These are phyloP conservation scores for Drosophila seguyi DNA, from an alignment of 1,140 invertebrate genomes.

Conservation along the genomic window DNA sequence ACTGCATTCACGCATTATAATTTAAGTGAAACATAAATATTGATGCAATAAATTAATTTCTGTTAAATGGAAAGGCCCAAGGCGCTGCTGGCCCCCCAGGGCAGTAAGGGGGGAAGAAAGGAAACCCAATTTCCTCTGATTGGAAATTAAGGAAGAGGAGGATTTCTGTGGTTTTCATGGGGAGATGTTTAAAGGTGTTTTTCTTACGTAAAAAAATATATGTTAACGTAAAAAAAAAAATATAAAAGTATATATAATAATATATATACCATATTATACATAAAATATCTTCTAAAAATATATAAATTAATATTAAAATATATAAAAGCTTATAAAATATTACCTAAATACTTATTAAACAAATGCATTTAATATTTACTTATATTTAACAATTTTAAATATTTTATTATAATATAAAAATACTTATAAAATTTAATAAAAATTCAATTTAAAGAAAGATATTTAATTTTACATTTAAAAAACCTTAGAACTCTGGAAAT, in stretches of 20 bases:
- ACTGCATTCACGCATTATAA: conserved; percentile 83
- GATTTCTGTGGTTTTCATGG: neutral
- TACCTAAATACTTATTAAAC: too few species aligned
- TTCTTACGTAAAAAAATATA: neutral
- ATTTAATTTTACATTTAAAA: too few species aligned
- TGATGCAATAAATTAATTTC: conserved; percentile 84
- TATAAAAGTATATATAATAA: neutral
- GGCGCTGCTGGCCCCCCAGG: conserved; percentile 1
- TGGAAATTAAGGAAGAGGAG: conserved; percentile 2
- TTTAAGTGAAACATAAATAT: conserved; percentile 84
- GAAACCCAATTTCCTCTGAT: conserved; percentile 1
- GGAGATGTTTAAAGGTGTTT: neutral
- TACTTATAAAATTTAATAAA: too few species aligned
- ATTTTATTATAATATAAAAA: too few species aligned
- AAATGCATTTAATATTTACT: too few species aligned
- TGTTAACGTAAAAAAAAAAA: neutral
- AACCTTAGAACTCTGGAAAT: too few species aligned
- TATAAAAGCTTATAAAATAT: neutral
- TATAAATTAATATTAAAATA: too few species aligned
- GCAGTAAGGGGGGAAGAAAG: neutral
- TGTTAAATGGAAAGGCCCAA: conserved; percentile 68
- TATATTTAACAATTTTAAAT: too few species aligned
- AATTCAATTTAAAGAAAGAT: too few species aligned
- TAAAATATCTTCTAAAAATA: neutral
- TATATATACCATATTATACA: neutral